Percentiles rank a stretch among this genome's conserved stretches.
These are phyloP conservation scores for Ophion ventricosus DNA, from an alignment of 2,888 invertebrate species.

Conservation along the genomic window DNA sequence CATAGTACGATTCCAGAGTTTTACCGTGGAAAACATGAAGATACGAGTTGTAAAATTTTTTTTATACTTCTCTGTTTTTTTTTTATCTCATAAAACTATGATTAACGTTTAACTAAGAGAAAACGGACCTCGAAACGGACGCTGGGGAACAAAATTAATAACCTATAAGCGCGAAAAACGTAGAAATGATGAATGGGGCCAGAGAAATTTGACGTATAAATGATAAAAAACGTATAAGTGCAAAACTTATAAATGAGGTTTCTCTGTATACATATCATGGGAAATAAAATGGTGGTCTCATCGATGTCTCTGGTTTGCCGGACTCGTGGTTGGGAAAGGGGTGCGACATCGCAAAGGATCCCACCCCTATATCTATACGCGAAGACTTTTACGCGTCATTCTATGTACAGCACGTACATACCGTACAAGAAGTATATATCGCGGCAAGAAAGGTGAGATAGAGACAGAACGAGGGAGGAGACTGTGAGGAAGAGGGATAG, in stretches of 20 bases:
- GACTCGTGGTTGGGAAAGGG: constrained; percentile 45
- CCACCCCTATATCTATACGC: constrained; percentile 37
- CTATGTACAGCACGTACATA: constrained; percentile 10
- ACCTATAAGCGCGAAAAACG: no score
- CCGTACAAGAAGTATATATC: not conserved
- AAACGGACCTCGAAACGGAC: no score
- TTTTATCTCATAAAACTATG: no score
- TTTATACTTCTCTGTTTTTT: no score
- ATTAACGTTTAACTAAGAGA: no score
- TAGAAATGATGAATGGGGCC: no score
- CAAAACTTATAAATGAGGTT: not conserved
- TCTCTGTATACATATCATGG: not conserved
- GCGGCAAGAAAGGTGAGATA: constrained; percentile 17
- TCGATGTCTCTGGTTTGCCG: constrained; percentile 35
- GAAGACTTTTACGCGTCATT: constrained; percentile 37
- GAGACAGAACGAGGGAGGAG: constrained; percentile 46
- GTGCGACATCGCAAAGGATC: constrained; percentile 52
- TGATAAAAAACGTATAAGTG: no score
- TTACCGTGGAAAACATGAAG: no score
- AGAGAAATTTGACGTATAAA: no score
- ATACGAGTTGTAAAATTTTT: no score
- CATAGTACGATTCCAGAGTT: no score
- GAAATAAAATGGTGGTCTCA: constrained; percentile 41
- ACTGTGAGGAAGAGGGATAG: not conserved
- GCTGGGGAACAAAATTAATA: no score